Evolutionary conservation across 92 coral and sea anemone species (phyloP), one percentile per base, ranked within the genome.

Genomic region (Actinernus sp.): DNA sequence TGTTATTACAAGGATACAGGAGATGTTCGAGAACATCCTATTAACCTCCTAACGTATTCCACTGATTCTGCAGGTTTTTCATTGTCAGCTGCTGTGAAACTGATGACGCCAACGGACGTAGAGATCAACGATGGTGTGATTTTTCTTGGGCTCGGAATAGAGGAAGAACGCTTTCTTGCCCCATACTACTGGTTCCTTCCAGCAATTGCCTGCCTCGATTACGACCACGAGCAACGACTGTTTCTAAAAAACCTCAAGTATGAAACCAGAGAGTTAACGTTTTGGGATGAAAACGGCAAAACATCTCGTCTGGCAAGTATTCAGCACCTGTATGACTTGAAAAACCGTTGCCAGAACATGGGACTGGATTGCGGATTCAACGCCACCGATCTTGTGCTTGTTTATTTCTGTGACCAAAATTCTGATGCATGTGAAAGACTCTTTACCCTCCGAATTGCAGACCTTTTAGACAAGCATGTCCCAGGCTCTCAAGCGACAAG

Each of bases 51-150:
- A 43, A 74, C 79, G 2, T 71, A 52, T 27, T 64, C 80, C 11
- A 71, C 87, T 10, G 87, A 80, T 61, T 80, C 87, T 18, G 76
- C 76, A 55, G 71, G 88, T 9, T 81, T 81, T 62, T 73, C 88
- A 1, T 71, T 72, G 13, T 72, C 88, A 21, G 81, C 76, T 3
- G 81, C 88, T 26, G 70, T 55, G 11, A 59, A 44, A 59, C 53
- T 74, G 37, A 36, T 65, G 79, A 81, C 75, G 14, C 76, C 75
- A 19, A 44, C 65, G 1, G 63, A 55, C 20, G 73, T 49, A 39
- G 72, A 74, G 23, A 53, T 53, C 49, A 23, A 44, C 33, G 54
- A 51, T 30, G 71, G 71, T 3, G 44, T 61, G 20, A 9, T 18
- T 26, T 50, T 34, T 25, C 62, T 73, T 49, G 80, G 80, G 3